These are phyloP conservation scores for Drosophila sordidapex DNA, from an alignment of 2,888 invertebrate species.

Conservation along the genomic window DNA sequence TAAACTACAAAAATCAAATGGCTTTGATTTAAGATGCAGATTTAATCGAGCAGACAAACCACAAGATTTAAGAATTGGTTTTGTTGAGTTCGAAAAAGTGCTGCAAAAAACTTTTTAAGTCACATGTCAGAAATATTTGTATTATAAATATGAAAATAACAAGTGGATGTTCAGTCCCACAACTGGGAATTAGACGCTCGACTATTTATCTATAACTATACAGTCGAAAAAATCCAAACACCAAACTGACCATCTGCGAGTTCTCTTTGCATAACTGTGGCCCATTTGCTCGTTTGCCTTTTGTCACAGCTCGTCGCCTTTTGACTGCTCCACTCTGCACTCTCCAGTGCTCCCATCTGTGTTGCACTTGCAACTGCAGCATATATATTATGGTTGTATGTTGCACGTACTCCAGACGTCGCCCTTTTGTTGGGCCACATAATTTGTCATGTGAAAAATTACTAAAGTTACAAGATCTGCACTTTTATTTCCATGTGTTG, in stretches of 20 bases:
- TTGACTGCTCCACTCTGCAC: slow-evolving; percentile 25
- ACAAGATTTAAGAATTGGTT: background rate
- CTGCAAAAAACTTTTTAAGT: background rate
- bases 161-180: background rate
- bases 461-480: slow-evolving; percentile 82
- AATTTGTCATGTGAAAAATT: slow-evolving; percentile 83
- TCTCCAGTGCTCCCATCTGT: background rate
- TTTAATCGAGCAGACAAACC: background rate
- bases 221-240: background rate
- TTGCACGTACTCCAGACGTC: slow-evolving; percentile 21
- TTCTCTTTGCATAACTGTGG: slow-evolving; percentile 64
- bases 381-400: background rate
- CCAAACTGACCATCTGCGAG: slow-evolving; percentile 42
- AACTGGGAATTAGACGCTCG: background rate
- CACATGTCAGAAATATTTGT: background rate
- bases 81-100: background rate
- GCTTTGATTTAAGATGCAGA: background rate
- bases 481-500: slow-evolving; percentile 66
- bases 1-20: background rate
- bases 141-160: background rate
- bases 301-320: slow-evolving; percentile 69
- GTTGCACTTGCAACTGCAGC: slow-evolving; percentile 10
- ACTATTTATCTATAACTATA: background rate
- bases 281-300: slow-evolving; percentile 48
- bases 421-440: slow-evolving; percentile 73